Evolutionary conservation across 2,113 vertebrate species (phyloP).

Genomic region (Chrysochloris asiatica): DNA sequence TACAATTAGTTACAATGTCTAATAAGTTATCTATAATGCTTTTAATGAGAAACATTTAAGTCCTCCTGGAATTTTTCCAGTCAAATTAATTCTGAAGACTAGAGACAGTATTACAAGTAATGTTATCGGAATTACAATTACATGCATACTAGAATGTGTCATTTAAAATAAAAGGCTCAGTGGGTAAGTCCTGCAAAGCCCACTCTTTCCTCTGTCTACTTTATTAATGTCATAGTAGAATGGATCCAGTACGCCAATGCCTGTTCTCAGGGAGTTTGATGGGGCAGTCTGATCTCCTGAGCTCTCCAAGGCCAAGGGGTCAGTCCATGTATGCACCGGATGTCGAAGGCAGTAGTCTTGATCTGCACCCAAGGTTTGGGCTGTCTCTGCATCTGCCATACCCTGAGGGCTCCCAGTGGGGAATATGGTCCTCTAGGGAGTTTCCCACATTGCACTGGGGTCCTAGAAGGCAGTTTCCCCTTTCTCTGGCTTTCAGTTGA

Average conservation of each 20-base stretch:
- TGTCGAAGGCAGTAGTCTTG: background rate
- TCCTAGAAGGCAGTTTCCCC: background rate
- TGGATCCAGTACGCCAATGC: background rate
- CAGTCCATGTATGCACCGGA: rapidly evolving
- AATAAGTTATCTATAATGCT: slow-evolving; percentile 89
- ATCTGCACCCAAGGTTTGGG: background rate
- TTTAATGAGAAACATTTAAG: slow-evolving; percentile 90
- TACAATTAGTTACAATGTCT: slow-evolving; percentile 84
- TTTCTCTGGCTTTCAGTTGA: background rate
- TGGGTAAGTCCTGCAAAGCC: slow-evolving; percentile 46
- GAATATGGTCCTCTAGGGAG: background rate
- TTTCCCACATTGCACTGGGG: background rate
- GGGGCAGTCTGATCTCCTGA: background rate
- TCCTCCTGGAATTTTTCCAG: slow-evolving; percentile 89
- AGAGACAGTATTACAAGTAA: slow-evolving; percentile 85
- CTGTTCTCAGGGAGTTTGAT: background rate
- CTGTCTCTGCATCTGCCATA: background rate
- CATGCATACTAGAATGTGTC: slow-evolving; percentile 81
- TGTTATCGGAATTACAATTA: slow-evolving; percentile 87
- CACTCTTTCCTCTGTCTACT: slow-evolving; percentile 38
- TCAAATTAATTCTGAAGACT: slow-evolving; percentile 86
- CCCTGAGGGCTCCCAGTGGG: background rate
- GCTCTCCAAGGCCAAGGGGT: background rate
- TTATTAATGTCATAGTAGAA: background rate
- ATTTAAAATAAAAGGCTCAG: slow-evolving; percentile 76